Percentiles rank a stretch among this genome's conserved stretches.
These are phyloP conservation scores for Manis javanica DNA, from an alignment of 2,797 vertebrate species.

Conservation along the genomic window DNA sequence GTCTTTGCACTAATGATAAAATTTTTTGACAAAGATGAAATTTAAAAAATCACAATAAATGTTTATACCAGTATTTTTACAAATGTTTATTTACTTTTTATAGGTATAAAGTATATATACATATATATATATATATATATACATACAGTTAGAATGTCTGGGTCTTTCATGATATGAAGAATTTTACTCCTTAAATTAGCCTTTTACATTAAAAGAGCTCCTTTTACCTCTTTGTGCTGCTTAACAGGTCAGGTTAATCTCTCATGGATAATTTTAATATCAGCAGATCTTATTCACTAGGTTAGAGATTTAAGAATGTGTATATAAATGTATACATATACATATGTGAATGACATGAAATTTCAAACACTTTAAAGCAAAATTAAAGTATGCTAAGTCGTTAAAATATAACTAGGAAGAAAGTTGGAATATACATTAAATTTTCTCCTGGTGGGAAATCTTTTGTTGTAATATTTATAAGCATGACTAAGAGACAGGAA, in stretches of 20 bases:
- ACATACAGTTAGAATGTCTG: slow-evolving; percentile 81
- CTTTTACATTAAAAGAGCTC: slow-evolving; percentile 90
- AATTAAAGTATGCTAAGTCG: slow-evolving; percentile 54
- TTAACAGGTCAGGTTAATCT: slow-evolving; percentile 71
- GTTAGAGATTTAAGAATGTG: slow-evolving; percentile 9
- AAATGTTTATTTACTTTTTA: slow-evolving; percentile 82
- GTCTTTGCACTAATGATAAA: slow-evolving; percentile 80
- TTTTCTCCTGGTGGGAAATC: slow-evolving; percentile 47
- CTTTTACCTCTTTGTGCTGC: slow-evolving; percentile 83
- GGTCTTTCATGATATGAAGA: slow-evolving; percentile 82
- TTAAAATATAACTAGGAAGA: slow-evolving; percentile 45
- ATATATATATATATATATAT: slow-evolving; percentile 62
- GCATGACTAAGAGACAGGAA: slow-evolving; percentile 83
- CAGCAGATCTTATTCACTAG: not conserved
- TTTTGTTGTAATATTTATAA: slow-evolving; percentile 72
- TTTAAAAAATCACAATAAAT: slow-evolving; percentile 54
- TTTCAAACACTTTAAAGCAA: slow-evolving; percentile 50
- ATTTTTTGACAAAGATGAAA: not conserved
- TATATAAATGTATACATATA: not conserved
- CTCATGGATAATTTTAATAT: slow-evolving; percentile 54
- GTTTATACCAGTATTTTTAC: slow-evolving; percentile 72
- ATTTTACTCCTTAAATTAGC: slow-evolving; percentile 84
- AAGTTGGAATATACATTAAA: slow-evolving; percentile 1
- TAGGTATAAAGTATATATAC: slow-evolving; percentile 75
- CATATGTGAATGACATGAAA: not conserved